A percentile compares a stretch with the other conserved stretches of the same genome.
Evolutionary conservation across 1,140 invertebrate species (phyloP).

Genomic region (Sarcophaga peregrina): DNA sequence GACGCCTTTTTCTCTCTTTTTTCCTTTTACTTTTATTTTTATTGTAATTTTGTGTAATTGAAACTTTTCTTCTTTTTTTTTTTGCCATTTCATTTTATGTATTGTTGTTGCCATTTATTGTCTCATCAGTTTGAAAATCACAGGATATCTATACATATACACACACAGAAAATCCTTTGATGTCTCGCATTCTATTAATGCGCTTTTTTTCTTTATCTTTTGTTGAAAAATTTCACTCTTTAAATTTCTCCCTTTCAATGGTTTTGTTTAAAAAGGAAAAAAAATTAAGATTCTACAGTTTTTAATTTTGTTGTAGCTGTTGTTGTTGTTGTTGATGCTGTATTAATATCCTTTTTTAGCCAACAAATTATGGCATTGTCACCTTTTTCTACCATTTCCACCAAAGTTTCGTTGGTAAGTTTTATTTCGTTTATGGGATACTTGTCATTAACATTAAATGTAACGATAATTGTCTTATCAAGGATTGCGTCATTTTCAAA

Average conservation of each 20-base stretch:
- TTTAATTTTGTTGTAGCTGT: slow-evolving; percentile 39
- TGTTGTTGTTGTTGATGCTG: no score
- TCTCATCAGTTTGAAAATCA: slow-evolving; percentile 1
- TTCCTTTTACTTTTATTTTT: neutral
- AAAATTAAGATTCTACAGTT: slow-evolving; percentile 28
- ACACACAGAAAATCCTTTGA: slow-evolving; percentile 28
- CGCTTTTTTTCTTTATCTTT: slow-evolving; percentile 32
- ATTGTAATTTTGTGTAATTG: slow-evolving; percentile 40
- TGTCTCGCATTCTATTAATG: slow-evolving; percentile 18
- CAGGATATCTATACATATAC: slow-evolving; percentile 25
- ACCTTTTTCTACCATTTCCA: neutral
- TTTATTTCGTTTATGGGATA: slow-evolving; percentile 16
- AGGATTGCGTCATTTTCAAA: slow-evolving; percentile 3
- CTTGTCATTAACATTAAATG: slow-evolving; percentile 27
- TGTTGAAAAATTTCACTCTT: neutral
- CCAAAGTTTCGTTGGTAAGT: neutral
- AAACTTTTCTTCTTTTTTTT: slow-evolving; percentile 30
- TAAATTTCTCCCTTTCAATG: neutral
- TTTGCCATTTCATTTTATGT: neutral
- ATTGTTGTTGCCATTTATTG: neutral
- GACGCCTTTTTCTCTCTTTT: slow-evolving; percentile 14
- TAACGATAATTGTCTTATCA: slow-evolving; percentile 35
- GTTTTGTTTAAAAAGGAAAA: neutral
- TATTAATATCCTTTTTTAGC: slow-evolving; percentile 29
- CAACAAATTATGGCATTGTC: slow-evolving; percentile 40